phyloP scores from a whole-genome alignment of 2,888 invertebrate genomes.

The Amphipyra berbera region DNA sequence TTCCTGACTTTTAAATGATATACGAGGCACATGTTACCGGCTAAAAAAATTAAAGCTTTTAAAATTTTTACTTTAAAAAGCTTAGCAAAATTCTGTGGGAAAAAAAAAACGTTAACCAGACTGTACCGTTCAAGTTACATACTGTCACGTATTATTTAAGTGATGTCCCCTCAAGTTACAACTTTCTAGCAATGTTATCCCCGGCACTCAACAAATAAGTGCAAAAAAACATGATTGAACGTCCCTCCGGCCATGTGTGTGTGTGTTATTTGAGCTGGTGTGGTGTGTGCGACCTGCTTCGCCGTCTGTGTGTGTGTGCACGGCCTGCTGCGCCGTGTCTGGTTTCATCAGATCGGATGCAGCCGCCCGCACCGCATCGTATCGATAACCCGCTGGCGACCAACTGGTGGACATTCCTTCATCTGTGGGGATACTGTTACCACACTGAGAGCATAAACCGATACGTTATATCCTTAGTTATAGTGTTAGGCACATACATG shows the following conservation, averaged over 20 bases:
- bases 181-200: slow-evolving; percentile 39
- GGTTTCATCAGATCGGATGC: slow-evolving; percentile 58
- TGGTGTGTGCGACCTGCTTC: slow-evolving; percentile 33
- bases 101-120: slow-evolving; percentile 1
- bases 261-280: slow-evolving; percentile 19
- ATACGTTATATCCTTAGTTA: neutral
- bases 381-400: slow-evolving; percentile 43
- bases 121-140: slow-evolving; percentile 7
- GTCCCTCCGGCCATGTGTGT: slow-evolving; percentile 12
- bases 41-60: no score
- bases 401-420: slow-evolving; percentile 23
- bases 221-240: slow-evolving; percentile 45
- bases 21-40: no score
- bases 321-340: slow-evolving; percentile 49
- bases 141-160: slow-evolving; percentile 10
- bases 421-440: slow-evolving; percentile 22
- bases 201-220: slow-evolving; percentile 57
- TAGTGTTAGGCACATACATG: neutral
- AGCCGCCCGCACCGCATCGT: slow-evolving; percentile 42
- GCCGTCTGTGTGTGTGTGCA: slow-evolving; percentile 28
- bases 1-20: no score
- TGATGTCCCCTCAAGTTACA: slow-evolving; percentile 12
- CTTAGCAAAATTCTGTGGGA: slow-evolving; percentile 1
- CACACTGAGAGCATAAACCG: slow-evolving; percentile 10
- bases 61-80: neutral